Evolutionary conservation across 2,797 vertebrate species (phyloP).

Genomic region (Sparidentex hasta): DNA sequence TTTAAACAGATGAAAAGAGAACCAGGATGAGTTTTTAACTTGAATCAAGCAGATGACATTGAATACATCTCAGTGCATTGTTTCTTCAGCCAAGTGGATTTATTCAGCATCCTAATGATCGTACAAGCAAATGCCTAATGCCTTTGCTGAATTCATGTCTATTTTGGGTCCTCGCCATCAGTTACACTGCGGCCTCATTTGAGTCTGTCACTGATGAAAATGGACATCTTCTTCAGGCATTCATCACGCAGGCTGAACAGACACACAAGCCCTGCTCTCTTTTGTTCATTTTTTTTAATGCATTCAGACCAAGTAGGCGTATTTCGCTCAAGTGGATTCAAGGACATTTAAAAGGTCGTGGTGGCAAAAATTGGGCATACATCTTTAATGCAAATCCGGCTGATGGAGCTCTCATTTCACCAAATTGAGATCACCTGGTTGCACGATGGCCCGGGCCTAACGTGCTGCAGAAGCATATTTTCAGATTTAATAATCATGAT

Average conservation of each 20-base stretch:
- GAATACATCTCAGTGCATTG: conserved; percentile 31
- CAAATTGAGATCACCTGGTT: conserved; percentile 75
- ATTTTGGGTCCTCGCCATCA: conserved; percentile 4
- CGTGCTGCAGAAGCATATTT: conserved; percentile 85
- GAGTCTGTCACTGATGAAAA: conserved; percentile 38
- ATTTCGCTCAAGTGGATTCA: conserved; percentile 76
- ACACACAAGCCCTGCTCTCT: conserved; percentile 32
- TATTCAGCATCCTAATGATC: conserved; percentile 30
- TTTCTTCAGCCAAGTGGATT: conserved; percentile 14
- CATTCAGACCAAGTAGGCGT: conserved; percentile 69
- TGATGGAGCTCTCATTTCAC: conserved; percentile 75
- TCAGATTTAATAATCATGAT: conserved; percentile 88
- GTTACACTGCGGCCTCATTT: conserved; percentile 24
- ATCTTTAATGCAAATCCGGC: conserved; percentile 79
- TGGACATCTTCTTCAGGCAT: conserved; percentile 21
- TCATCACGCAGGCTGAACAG: conserved; percentile 41
- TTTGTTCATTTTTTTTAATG: conserved; percentile 68
- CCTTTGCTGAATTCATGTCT: conserved; percentile 8
- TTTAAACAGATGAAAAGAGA: conserved; percentile 30
- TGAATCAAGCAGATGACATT: conserved; percentile 39
- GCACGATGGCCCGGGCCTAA: conserved; percentile 75
- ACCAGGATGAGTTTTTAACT: conserved; percentile 28
- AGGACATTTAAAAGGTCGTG: conserved; percentile 79
- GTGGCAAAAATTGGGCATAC: conserved; percentile 70
- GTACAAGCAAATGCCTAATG: conserved; percentile 21